These are phyloP conservation scores for Laterallus jamaicensis DNA, from an alignment of 2,113 vertebrate genomes.

Conservation along the genomic window DNA sequence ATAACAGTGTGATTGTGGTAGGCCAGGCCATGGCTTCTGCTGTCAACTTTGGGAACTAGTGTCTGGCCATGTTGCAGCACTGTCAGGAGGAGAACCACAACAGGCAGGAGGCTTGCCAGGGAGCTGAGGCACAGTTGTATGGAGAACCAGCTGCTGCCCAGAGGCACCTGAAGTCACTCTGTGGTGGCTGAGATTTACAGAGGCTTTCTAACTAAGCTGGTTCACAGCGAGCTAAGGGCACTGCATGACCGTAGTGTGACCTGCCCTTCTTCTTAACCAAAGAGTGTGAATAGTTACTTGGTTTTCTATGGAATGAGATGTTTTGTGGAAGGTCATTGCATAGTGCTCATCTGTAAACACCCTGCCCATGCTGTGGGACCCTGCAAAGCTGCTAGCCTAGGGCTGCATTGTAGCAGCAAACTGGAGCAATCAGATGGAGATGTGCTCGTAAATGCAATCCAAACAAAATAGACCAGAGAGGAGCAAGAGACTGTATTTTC, in stretches of 20 bases:
- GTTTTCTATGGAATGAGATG: neutral
- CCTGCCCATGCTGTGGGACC: neutral
- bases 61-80: neutral
- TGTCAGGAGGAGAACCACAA: neutral
- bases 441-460: neutral
- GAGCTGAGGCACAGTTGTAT: neutral
- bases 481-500: neutral
- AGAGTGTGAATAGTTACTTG: neutral
- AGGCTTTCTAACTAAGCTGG: neutral
- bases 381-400: neutral
- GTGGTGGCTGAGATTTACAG: neutral
- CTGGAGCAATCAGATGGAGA: neutral
- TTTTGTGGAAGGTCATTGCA: neutral
- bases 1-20: neutral
- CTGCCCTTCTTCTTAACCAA: neutral
- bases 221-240: neutral
- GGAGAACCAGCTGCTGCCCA: neutral
- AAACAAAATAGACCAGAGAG: neutral
- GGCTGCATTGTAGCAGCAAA: neutral
- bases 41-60: neutral
- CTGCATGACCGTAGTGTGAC: neutral
- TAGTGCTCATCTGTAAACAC: neutral
- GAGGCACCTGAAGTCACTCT: slow-evolving; percentile 37
- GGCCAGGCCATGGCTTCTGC: neutral
- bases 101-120: neutral